A percentile compares a stretch with the other conserved stretches of the same genome.
Evolutionary conservation across 2,888 invertebrate genomes (phyloP).

Genomic region (Ditula angustiorana): DNA sequence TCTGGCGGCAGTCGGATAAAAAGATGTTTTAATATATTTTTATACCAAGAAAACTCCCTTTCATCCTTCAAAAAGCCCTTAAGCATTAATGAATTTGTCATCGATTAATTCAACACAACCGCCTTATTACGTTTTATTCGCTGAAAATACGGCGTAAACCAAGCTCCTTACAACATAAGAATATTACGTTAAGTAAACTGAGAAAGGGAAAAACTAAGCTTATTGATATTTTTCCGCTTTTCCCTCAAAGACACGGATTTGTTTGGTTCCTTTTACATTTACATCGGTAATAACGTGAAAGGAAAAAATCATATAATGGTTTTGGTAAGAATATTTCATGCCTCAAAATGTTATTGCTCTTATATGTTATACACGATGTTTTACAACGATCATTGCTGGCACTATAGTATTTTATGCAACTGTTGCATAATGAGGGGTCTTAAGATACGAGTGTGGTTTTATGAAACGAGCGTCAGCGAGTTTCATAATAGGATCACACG

Average conservation of each 20-base stretch:
- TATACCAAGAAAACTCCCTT: background rate
- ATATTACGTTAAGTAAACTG: slow-evolving; percentile 17
- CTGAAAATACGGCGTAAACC: background rate
- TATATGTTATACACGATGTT: background rate
- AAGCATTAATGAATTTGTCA: background rate
- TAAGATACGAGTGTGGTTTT: too few relatives aligned
- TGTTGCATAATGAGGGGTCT: too few relatives aligned
- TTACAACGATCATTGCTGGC: too few relatives aligned
- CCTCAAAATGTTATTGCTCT: background rate
- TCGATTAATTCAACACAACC: background rate
- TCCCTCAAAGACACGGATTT: slow-evolving; percentile 1
- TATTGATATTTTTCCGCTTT: slow-evolving; percentile 27
- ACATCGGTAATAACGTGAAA: slow-evolving; percentile 9
- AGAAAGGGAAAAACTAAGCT: slow-evolving; percentile 20
- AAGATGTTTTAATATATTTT: too few relatives aligned
- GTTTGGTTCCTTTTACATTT: slow-evolving; percentile 20
- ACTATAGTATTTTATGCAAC: too few relatives aligned
- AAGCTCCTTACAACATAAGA: slow-evolving; percentile 11
- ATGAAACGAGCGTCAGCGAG: too few relatives aligned
- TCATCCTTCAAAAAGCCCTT: too few relatives aligned
- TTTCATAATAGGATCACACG: too few relatives aligned
- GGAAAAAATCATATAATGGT: background rate
- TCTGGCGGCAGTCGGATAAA: too few relatives aligned
- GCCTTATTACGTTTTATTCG: background rate
- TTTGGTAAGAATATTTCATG: background rate